These are phyloP conservation scores for Hybos culiciformis DNA, from an alignment of 2,888 invertebrate genomes.

Conservation along the genomic window DNA sequence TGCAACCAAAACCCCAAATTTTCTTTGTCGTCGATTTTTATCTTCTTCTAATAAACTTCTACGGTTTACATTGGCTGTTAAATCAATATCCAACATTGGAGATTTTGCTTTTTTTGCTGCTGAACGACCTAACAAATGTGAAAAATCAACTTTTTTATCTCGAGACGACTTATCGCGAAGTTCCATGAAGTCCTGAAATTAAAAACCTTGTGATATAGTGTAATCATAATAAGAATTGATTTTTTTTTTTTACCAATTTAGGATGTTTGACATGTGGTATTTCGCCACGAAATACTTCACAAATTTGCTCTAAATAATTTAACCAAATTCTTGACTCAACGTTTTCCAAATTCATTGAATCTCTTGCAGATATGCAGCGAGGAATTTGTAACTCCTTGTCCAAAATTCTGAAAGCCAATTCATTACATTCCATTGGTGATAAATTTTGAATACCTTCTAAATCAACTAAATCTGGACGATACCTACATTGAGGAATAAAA, in stretches of 20 bases:
- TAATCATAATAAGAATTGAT: not conserved
- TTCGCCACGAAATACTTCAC: constrained; percentile 81
- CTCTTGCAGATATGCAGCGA: constrained; percentile 61
- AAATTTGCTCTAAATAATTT: constrained; percentile 76
- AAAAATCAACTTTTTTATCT: constrained; percentile 32
- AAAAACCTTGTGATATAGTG: not conserved
- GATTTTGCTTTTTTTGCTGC: constrained; percentile 30
- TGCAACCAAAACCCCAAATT: constrained; percentile 22
- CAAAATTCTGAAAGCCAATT: constrained; percentile 72
- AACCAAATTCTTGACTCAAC: constrained; percentile 40
- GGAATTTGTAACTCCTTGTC: constrained; percentile 68
- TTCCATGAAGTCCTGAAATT: constrained; percentile 35
- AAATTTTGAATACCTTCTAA: constrained; percentile 49
- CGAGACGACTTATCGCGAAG: constrained; percentile 30
- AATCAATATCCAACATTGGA: constrained; percentile 31
- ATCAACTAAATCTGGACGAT: constrained; percentile 82
- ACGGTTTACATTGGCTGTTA: constrained; percentile 24
- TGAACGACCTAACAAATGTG: constrained; percentile 26
- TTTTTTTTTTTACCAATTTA: constrained; percentile 43
- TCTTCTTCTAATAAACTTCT: constrained; percentile 32
- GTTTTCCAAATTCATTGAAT: constrained; percentile 37
- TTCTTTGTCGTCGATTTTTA: constrained; percentile 30
- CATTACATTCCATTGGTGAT: constrained; percentile 55
- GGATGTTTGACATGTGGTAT: constrained; percentile 70
- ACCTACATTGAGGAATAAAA: constrained; percentile 41